Conservation (phyloP, 2,113 vertebrate genomes). For the Hypanus sabinus region DNA sequence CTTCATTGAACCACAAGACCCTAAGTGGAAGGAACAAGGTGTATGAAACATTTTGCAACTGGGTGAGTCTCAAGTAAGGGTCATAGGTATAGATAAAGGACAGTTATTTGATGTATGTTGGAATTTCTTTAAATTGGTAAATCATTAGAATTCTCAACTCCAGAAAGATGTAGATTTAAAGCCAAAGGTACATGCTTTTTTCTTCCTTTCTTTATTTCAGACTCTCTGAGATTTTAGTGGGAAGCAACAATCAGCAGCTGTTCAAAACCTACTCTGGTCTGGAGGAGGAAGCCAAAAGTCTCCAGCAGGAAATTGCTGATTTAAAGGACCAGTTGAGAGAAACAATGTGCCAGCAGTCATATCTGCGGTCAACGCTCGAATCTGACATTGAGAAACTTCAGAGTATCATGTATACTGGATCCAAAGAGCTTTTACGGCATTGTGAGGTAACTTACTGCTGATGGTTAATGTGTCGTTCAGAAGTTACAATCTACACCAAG, state of each 20-base stretch:
- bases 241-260: conserved; percentile 59
- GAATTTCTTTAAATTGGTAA: too few species aligned
- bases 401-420: conserved; percentile 60
- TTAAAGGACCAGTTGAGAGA: conserved; percentile 54
- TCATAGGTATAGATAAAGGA: too few species aligned
- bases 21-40: too few species aligned
- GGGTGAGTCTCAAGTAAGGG: too few species aligned
- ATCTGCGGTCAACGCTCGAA: conserved; percentile 54
- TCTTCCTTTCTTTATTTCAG: conserved; percentile 50
- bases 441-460: conserved; percentile 55
- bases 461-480: too few species aligned
- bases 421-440: conserved; percentile 65
- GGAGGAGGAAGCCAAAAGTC: conserved; percentile 59
- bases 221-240: conserved; percentile 72
- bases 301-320: conserved; percentile 56
- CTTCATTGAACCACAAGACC: too few species aligned
- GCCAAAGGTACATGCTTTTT: conserved; percentile 35
- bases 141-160: too few species aligned
- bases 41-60: too few species aligned
- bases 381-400: conserved; percentile 58
- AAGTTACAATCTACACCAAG: too few species aligned
- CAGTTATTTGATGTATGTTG: too few species aligned
- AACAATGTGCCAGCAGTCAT: conserved; percentile 56
- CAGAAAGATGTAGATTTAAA: too few species aligned
- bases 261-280: conserved; percentile 71